Conservation (phyloP, 2,888 invertebrate genomes). For the Trissolcus brochymenae region DNA sequence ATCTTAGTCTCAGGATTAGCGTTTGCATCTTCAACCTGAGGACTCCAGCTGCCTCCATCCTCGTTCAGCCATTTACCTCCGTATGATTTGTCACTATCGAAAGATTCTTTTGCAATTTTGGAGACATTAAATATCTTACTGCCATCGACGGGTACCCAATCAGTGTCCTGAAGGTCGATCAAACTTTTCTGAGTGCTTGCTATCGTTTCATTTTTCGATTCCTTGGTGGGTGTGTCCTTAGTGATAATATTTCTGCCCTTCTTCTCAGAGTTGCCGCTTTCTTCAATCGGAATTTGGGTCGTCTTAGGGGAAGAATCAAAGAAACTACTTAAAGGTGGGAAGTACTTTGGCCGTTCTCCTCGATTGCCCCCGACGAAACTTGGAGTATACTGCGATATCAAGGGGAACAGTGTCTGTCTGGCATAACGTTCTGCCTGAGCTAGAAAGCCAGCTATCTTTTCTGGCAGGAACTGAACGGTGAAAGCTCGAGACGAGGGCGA, state of each 20-base stretch:
- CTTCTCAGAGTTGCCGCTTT: constrained; percentile 30
- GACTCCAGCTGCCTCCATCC: constrained; percentile 61
- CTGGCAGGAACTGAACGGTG: constrained; percentile 88
- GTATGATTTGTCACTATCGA: constrained; percentile 45
- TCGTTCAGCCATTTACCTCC: constrained; percentile 64
- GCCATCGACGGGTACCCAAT: constrained; percentile 58
- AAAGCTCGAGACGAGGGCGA: constrained; percentile 69
- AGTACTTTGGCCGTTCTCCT: constrained; percentile 80
- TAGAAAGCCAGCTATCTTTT: constrained; percentile 86
- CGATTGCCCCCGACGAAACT: constrained; percentile 78
- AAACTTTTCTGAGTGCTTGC: constrained; percentile 15
- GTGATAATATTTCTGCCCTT: constrained; percentile 39
- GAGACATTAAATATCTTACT: constrained; percentile 32
- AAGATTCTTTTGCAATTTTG: constrained; percentile 16
- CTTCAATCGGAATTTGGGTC: constrained; percentile 14
- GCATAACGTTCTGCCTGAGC: constrained; percentile 90
- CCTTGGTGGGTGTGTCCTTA: constrained; percentile 9
- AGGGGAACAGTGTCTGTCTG: constrained; percentile 84
- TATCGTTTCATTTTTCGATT: constrained; percentile 21
- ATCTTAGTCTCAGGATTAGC: constrained; percentile 61
- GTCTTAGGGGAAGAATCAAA: constrained; percentile 38
- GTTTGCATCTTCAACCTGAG: constrained; percentile 56
- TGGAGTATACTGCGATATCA: constrained; percentile 88
- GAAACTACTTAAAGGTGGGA: constrained; percentile 78
- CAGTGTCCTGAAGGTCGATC: constrained; percentile 39